Percentiles rank a stretch among this genome's conserved stretches.
phyloP scores from a whole-genome alignment of 2,113 vertebrate species.

The Butastur rufipennis region DNA sequence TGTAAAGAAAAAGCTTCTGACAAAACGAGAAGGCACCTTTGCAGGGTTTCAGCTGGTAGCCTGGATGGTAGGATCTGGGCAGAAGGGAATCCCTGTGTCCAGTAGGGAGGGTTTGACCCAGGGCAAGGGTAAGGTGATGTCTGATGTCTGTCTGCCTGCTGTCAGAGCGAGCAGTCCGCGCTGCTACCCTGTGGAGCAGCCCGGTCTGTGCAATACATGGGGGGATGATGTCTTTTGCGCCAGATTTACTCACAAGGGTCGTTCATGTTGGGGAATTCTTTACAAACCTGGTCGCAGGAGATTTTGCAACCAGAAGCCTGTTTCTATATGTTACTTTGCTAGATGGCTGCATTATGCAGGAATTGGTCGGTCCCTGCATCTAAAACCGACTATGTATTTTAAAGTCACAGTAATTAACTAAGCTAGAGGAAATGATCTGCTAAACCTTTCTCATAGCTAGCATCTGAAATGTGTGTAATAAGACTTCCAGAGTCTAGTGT shows the following conservation, averaged over 20 bases:
- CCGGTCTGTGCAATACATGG: rapidly evolving
- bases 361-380: neutral
- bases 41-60: neutral
- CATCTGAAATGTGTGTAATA: neutral
- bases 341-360: neutral
- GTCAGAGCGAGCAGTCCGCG: rapidly evolving
- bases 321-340: neutral
- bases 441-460: neutral
- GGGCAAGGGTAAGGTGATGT: neutral
- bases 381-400: rapidly evolving
- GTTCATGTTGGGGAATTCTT: rapidly evolving
- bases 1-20: neutral
- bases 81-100: neutral
- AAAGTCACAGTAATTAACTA: neutral
- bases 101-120: neutral
- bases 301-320: neutral
- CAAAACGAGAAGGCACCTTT: neutral
- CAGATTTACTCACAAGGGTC: neutral
- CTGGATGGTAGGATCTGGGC: neutral
- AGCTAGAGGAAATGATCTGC: neutral
- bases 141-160: neutral
- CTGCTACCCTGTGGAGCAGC: neutral
- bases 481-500: neutral
- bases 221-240: neutral
- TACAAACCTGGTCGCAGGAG: neutral